Evolutionary conservation across 2,797 vertebrate genomes (phyloP).

Genomic region (Pangasius macronema): DNA sequence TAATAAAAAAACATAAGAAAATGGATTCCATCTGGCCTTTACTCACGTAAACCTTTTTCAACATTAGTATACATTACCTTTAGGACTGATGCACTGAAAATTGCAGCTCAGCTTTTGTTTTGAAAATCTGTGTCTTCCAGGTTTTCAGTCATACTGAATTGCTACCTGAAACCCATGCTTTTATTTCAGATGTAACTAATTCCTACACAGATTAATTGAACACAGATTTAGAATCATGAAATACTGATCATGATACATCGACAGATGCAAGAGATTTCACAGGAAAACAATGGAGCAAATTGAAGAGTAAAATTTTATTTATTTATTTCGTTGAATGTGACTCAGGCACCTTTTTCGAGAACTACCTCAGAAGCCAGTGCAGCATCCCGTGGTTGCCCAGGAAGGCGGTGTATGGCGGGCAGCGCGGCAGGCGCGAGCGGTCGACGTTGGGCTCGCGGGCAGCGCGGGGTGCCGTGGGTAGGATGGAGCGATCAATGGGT

Average conservation of each 20-base stretch:
- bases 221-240: not conserved
- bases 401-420: conserved; percentile 95
- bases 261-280: not conserved
- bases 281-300: not conserved
- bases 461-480: conserved; percentile 93
- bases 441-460: conserved; percentile 92
- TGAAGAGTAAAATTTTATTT: no score
- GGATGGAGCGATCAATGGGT: conserved; percentile 89
- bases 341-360: no score
- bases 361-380: no score
- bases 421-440: conserved; percentile 87
- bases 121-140: not conserved
- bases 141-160: no score
- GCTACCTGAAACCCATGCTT: no score
- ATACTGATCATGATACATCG: not conserved
- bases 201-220: not conserved
- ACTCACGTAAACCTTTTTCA: not conserved
- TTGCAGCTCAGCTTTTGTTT: not conserved
- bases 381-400: conserved; percentile 94
- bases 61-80: not conserved
- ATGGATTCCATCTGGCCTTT: not conserved
- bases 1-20: not conserved
- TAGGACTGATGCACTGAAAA: not conserved
- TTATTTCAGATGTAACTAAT: not conserved
- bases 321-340: no score